Percentiles rank a stretch among this genome's conserved stretches.
Evolutionary conservation across 2,888 invertebrate species (phyloP).

Genomic region (Tipula vernalis): DNA sequence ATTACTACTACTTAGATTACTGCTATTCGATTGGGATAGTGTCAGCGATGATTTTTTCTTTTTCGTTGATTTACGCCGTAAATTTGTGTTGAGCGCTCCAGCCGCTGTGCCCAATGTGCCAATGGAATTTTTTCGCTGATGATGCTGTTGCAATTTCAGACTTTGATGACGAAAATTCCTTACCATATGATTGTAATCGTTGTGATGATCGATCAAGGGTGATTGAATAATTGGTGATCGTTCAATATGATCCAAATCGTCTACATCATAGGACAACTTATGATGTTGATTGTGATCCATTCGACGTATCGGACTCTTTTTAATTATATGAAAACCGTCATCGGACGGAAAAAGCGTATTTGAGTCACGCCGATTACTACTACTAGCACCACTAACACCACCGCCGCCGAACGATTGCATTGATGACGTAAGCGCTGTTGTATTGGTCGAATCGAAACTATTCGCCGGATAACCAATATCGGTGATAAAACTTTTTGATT

Average conservation of each 20-base stretch:
- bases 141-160: not conserved
- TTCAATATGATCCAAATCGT: constrained; percentile 22
- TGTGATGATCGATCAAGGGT: not conserved
- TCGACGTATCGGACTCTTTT: constrained; percentile 28
- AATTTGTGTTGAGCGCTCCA: not conserved
- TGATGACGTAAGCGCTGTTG: constrained; percentile 25
- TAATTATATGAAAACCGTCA: constrained; percentile 28
- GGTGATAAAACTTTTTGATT: constrained; percentile 36
- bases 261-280: constrained; percentile 28
- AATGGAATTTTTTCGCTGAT: not conserved
- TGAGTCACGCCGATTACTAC: constrained; percentile 28
- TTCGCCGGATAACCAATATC: constrained; percentile 19
- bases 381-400: not conserved
- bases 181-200: not conserved
- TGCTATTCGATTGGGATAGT: not conserved
- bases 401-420: constrained; percentile 17
- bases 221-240: not conserved
- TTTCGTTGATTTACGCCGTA: constrained; percentile 6
- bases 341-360: constrained; percentile 23
- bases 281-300: not conserved
- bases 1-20: constrained; percentile 29
- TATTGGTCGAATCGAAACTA: constrained; percentile 7
- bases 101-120: not conserved
- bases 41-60: constrained; percentile 9
- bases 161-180: not conserved